A percentile compares a stretch with the other conserved stretches of the same genome.
phyloP scores from a whole-genome alignment of 2,113 vertebrate species.

The Seriola aureovittata region DNA sequence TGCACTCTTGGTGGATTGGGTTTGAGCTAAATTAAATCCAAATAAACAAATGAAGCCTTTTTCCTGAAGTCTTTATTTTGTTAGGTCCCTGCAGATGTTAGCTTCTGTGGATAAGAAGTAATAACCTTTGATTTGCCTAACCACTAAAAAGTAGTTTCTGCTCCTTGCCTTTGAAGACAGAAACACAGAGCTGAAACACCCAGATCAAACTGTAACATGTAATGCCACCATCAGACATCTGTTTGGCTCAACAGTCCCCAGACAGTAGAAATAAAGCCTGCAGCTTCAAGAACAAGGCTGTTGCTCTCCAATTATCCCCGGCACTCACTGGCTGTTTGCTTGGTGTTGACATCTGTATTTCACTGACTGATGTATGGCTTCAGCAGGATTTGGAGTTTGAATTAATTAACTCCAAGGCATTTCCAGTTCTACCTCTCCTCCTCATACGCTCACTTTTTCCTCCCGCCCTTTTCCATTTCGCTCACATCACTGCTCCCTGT shows the following conservation, averaged over 20 bases:
- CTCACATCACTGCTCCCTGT: constrained; percentile 1
- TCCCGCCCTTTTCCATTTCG: background rate
- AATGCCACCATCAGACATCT: background rate
- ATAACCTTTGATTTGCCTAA: background rate
- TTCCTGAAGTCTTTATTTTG: too few species aligned
- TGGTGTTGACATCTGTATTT: background rate
- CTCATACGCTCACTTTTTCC: background rate
- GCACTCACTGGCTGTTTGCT: constrained; percentile 1
- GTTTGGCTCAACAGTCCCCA: background rate
- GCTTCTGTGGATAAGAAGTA: constrained; percentile 1
- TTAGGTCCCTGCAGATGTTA: background rate
- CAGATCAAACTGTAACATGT: background rate
- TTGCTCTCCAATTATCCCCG: constrained; percentile 7
- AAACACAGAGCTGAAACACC: background rate
- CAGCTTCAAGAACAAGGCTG: background rate
- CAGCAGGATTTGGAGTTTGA: background rate
- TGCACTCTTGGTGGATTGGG: too few species aligned
- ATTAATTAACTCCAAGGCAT: background rate
- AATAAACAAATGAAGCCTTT: too few species aligned
- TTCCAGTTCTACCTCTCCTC: background rate
- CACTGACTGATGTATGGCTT: background rate
- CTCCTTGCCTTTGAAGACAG: background rate
- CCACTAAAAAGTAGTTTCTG: background rate
- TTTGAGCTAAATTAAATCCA: too few species aligned
- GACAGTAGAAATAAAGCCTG: background rate